Base-by-base conservation (phyloP, 1,140 invertebrate genomes). In the Paramacrobiotus metropolitanus region DNA sequence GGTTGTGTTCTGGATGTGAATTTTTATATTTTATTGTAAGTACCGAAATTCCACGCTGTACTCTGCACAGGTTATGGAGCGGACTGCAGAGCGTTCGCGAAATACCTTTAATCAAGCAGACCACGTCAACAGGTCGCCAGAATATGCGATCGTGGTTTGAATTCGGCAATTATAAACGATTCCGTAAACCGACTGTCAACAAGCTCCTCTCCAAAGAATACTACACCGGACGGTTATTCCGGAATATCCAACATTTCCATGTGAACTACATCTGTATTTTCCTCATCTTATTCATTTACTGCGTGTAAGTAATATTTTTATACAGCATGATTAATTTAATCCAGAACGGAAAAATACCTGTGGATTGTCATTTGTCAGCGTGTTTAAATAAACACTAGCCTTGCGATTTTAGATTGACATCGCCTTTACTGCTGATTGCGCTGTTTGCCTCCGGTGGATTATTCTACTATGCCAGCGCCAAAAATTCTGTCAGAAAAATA, bases 121-220 rank as follows among this genome's bases (percentile, higher is more conserved):
- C 48, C 15, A 55, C 48, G 15, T 20, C 48, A 4, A 55, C 48
- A 9, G 48, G 48, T 15, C 48, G 48, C 4, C 48, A 55, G 48
- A 55, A 55, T 24, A 55, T 55, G 48, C 48, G 48, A 9, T 55
- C 48, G 24, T 55, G 48, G 48, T 55, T 55, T 28, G 48, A 55
- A 24, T 55, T 55, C 24, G 15, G 15, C 48, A 55, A 55, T 55
- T 9, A 9, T 15, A 55, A 55, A 24, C 15, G 28, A 24, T 55
- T 55, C 24, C 15, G 28, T 9, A 55, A 55, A 28, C 48, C 48
- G 15, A 28, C 48, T 15, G 15, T 55, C 4, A 24, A 24, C 4
- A 55, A 55, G 24, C 24, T 55, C 4, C 15, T 55, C 15, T 28
- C 15, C 15, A 15, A 24, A 55, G 48, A 55, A 20, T 55, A 55